phyloP scores from a whole-genome alignment of 2,888 invertebrate species.

The Synanthedon myopaeformis region DNA sequence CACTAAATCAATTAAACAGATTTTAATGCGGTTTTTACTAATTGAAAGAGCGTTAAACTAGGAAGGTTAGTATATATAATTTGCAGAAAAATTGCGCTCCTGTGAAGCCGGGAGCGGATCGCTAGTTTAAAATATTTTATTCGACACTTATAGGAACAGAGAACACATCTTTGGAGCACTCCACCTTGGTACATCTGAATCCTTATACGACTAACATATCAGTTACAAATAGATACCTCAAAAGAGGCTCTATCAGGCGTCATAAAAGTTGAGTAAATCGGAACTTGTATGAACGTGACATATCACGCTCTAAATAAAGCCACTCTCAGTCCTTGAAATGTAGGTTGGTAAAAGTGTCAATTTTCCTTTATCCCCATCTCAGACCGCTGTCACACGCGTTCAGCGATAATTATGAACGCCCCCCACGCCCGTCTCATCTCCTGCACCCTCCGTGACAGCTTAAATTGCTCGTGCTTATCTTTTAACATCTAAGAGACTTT shows the following conservation, averaged over 20 bases:
- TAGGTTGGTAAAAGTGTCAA: constrained; percentile 6
- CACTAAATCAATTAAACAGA: too few species aligned
- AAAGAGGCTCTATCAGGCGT: constrained; percentile 5
- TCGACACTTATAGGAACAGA: too few species aligned
- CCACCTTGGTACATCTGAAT: too few species aligned
- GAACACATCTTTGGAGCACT: too few species aligned
- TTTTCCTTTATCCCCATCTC: constrained; percentile 2
- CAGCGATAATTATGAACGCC: neutral
- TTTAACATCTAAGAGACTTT: neutral
- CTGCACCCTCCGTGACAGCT: neutral
- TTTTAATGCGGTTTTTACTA: too few species aligned
- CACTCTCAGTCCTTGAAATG: neutral
- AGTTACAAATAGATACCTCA: neutral
- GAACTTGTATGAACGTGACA: neutral
- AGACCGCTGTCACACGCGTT: constrained; percentile 3
- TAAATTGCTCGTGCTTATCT: constrained; percentile 1
- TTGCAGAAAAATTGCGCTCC: too few species aligned
- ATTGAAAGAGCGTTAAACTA: too few species aligned
- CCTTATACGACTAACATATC: too few species aligned
- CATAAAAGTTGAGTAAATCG: constrained; percentile 2
- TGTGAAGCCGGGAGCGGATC: too few species aligned
- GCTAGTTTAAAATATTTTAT: too few species aligned
- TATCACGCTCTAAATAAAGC: constrained; percentile 3
- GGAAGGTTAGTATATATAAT: too few species aligned
- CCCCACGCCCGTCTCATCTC: neutral